Base-by-base conservation (phyloP, 1,140 invertebrate species). In the Vollenhovia emeryi region DNA sequence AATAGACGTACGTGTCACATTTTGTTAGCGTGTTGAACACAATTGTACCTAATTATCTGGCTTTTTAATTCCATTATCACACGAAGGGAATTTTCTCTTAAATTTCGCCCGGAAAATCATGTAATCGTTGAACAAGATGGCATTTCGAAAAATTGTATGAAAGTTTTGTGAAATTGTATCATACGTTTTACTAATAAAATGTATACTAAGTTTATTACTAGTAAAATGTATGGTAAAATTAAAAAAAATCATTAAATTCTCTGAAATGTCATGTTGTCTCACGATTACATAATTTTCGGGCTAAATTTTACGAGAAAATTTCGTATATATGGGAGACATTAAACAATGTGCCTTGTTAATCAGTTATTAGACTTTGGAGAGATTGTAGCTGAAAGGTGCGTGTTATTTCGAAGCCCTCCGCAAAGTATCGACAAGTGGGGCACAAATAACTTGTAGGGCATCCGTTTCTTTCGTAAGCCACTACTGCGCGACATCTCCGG, bases 401-500 rank as follows among this genome's bases (percentile, higher is more conserved):
- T 50, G 6, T 50, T 50, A 50, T 50, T 50, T n/a, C 48, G 5
- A 48, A 4, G 15, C 45, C 5, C 2, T 18, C 13, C 21, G 40
- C 18, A 8, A 80, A 87, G 48, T 91, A 92, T 91, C 83, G 91
- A 86, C 85, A 76, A 43, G 45, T 59, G 62, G 50, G 36, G 18
- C 36, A 6, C 60, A 62, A 30, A 48, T 13, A 71, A 93, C 88
- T 92, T 93, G 83, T 93, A 93, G 79, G 92, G 91, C 87, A 87
- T 93, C 91, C 43, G 15, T 80, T 40, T 40, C 66, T 43, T 71
- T 27, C 36, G 24, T 45, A 71, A 73, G 24, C 59, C 45, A 24
- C 18, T 59, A 73, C n/a, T 43, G 45, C 45, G 24, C 36, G 40
- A 3, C 6, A 7, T 45, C 6, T 24, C 1, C 8, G 4, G 11